Conservation (phyloP, 1,140 invertebrate species). For the Nasonia vitripennis region DNA sequence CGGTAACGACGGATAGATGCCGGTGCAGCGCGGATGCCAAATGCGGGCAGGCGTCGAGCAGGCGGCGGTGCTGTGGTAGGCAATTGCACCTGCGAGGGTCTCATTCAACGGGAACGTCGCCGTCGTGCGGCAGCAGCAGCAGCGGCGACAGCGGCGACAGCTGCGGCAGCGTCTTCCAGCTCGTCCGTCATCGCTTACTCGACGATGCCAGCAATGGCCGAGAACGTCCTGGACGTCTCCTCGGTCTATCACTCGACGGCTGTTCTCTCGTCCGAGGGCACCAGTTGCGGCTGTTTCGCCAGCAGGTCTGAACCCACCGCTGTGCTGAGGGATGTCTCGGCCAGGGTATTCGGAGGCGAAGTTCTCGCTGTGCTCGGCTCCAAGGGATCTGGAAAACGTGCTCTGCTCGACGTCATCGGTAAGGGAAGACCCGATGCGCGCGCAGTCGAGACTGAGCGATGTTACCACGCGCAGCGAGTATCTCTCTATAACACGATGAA, state of each 20-base stretch:
- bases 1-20: background rate
- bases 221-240: conserved; percentile 84
- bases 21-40: conserved; percentile 32
- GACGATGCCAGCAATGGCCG: conserved; percentile 17
- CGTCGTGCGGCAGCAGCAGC: background rate
- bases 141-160: background rate
- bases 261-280: conserved; percentile 62
- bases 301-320: conserved; percentile 69
- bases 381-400: conserved; percentile 95
- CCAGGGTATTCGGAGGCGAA: conserved; percentile 92
- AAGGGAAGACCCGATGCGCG: background rate
- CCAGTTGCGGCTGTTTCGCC: conserved; percentile 59
- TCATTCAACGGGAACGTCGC: conserved; percentile 7
- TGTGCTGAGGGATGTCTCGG: conserved; percentile 92
- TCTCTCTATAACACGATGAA: background rate
- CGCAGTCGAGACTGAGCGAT: too few relatives aligned
- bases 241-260: conserved; percentile 89
- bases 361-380: conserved; percentile 94
- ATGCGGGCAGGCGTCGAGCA: conserved; percentile 5
- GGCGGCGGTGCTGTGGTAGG: background rate
- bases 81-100: conserved; percentile 37
- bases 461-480: too few relatives aligned
- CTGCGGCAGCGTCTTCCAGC: conserved; percentile 1
- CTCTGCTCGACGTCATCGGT: conserved; percentile 90
- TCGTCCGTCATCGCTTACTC: conserved; percentile 67